phyloP scores from a whole-genome alignment of 2,113 vertebrate species.

The Rhinolophus ferrumequinum region DNA sequence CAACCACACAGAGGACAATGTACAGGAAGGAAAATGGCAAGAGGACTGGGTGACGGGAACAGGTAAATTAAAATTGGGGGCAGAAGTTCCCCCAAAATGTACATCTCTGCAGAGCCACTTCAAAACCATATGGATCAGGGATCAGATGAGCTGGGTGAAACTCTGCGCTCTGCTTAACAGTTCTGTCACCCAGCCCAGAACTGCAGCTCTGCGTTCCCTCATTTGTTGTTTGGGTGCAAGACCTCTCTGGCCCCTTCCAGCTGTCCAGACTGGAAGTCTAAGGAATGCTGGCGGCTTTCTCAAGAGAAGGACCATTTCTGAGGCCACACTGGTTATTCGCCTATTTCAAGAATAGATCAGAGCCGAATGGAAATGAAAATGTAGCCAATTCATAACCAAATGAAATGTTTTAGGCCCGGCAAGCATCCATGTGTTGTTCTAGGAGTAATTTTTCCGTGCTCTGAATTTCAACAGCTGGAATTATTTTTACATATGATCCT shows the following conservation, averaged over 20 bases:
- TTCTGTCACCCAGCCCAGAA: neutral
- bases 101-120: neutral
- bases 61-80: neutral
- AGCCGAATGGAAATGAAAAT: conserved; percentile 40
- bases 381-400: conserved; percentile 3
- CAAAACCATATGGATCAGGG: neutral
- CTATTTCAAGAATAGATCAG: conserved; percentile 46
- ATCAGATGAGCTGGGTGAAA: neutral
- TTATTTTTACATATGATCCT: conserved; percentile 39
- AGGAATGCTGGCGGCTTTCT: neutral
- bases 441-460: conserved; percentile 8
- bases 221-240: neutral
- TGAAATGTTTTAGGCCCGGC: neutral
- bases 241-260: neutral
- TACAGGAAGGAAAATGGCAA: neutral
- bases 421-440: neutral
- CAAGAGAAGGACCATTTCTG: neutral
- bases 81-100: neutral
- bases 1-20: neutral
- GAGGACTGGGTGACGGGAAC: neutral
- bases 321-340: neutral
- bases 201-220: neutral
- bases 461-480: conserved; percentile 37
- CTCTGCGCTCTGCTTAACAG: neutral
- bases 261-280: neutral